These are phyloP conservation scores for Spheniscus humboldti DNA, from an alignment of 2,797 vertebrate species.

Conservation along the genomic window DNA sequence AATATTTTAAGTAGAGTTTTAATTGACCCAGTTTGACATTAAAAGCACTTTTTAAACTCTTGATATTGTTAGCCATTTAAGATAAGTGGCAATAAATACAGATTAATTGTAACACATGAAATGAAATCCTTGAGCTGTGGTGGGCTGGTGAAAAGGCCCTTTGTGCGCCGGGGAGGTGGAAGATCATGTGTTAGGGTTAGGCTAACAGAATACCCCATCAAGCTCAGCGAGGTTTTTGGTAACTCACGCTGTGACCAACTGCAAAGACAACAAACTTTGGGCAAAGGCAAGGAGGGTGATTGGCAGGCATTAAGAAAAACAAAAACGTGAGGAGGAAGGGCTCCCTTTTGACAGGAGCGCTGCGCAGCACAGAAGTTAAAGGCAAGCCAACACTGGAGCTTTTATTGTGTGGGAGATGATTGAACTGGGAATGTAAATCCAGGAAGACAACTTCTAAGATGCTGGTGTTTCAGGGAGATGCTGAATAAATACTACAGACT, in stretches of 20 bases:
- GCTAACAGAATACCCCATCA: constrained; percentile 64
- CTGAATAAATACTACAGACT: neutral
- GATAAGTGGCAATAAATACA: constrained; percentile 77
- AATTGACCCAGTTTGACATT: constrained; percentile 75
- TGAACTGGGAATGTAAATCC: neutral
- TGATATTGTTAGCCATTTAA: constrained; percentile 74
- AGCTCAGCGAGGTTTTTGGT: constrained; percentile 63
- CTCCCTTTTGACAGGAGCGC: neutral
- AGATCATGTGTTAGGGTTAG: constrained; percentile 40
- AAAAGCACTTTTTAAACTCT: constrained; percentile 69
- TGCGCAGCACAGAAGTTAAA: neutral
- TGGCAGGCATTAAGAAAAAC: constrained; percentile 61
- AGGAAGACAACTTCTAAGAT: neutral
- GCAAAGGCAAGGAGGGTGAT: constrained; percentile 38
- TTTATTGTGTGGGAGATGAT: constrained; percentile 13
- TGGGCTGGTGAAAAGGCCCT: constrained; percentile 60
- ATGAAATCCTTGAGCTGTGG: constrained; percentile 43
- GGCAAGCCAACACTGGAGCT: constrained; percentile 2
- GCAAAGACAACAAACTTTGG: constrained; percentile 73
- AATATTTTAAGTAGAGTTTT: constrained; percentile 73
- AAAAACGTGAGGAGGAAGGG: constrained; percentile 16
- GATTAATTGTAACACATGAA: constrained; percentile 69
- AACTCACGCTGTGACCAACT: constrained; percentile 65
- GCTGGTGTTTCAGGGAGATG: neutral
- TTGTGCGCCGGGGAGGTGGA: constrained; percentile 59